Evolutionary conservation across 2,888 invertebrate species (phyloP), one percentile per base, ranked within the genome.

Genomic region (Steinernema carpocapsae): DNA sequence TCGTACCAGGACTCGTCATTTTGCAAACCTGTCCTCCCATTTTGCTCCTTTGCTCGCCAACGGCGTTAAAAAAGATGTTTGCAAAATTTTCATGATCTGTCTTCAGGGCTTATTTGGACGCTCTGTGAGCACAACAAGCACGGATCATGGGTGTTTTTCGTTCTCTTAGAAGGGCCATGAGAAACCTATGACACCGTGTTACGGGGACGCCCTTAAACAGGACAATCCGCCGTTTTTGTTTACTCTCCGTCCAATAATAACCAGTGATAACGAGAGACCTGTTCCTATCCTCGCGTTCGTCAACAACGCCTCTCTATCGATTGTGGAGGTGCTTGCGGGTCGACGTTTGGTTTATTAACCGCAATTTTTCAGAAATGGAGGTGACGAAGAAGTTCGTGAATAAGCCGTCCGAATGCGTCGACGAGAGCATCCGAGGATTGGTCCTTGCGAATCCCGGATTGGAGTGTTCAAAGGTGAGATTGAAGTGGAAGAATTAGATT

Each of bases 401-500:
- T 70, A 64, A 78, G 19, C 76, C 79, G 0, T 77, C 81, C 22
- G 72, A 76, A 24, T 75, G 76, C 64, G 85, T 85, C 6, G 79
- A 81, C 59, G 83, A 85, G 37, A 75, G 79, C 0, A 70, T 85
- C 17, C 52, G 64, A 17, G 84, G 84, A n/a, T 46, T 85, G 0
- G 80, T 83, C 26, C 19, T 64, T 1, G 74, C 76, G 14, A 80
- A 80, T 73, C 59, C 74, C 17, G 46, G 71, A 26, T 42, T 82
- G 10, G 42, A 72, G 19, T 74, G 83, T 29, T 70, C 70, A 32
- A 19, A 64, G 70, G 43, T 74, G 43, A 14, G 37, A 10, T 14
- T 51, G 17, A 17, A 29, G 45, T 1, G 17, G 17, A 4, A 24
- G 12, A 42, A 88, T 88, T 24, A 86, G 91, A 29, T 43, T 6